Evolutionary conservation across 2,888 invertebrate genomes (phyloP), one percentile per base, ranked within the genome.

Genomic region (Gerris lacustris): DNA sequence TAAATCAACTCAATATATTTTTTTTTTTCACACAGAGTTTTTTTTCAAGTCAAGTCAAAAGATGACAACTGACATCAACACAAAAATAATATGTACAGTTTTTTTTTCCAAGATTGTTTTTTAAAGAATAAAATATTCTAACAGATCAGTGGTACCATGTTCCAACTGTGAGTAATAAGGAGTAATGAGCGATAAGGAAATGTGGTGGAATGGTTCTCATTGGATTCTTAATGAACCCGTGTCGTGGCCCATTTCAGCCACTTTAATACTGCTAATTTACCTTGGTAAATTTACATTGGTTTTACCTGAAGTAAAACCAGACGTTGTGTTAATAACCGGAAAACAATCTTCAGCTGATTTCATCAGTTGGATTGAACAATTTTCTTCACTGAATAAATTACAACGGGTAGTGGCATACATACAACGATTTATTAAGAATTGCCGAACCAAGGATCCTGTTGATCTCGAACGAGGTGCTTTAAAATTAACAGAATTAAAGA

Each of bases 71-170:
- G n/a, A n/a, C n/a, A n/a, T n/a, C n/a, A n/a, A n/a, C n/a, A n/a
- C n/a, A n/a, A n/a, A n/a, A n/a, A n/a, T n/a, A n/a, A n/a, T n/a
- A n/a, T n/a, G n/a, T n/a, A n/a, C n/a, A n/a, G n/a, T n/a, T n/a
- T n/a, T n/a, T n/a, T n/a, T n/a, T n/a, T n/a, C n/a, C n/a, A n/a
- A n/a, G n/a, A n/a, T n/a, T n/a, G n/a, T n/a, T n/a, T n/a, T n/a
- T n/a, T n/a, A n/a, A n/a, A n/a, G n/a, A n/a, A n/a, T n/a, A n/a
- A n/a, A n/a, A n/a, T n/a, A n/a, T n/a, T n/a, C n/a, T n/a, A n/a
- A n/a, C n/a, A n/a, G n/a, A 15, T 15, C 7, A 70, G 4, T 76
- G 76, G 76, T n/a, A 70, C 6, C 74, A 75, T 45, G 70, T 77
- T 5, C 47, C 9, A 11, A 70, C 73, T 31, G 6, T 67, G 5